Evolutionary conservation across 2,113 vertebrate species (phyloP).

Genomic region (Charadrius vociferus): DNA sequence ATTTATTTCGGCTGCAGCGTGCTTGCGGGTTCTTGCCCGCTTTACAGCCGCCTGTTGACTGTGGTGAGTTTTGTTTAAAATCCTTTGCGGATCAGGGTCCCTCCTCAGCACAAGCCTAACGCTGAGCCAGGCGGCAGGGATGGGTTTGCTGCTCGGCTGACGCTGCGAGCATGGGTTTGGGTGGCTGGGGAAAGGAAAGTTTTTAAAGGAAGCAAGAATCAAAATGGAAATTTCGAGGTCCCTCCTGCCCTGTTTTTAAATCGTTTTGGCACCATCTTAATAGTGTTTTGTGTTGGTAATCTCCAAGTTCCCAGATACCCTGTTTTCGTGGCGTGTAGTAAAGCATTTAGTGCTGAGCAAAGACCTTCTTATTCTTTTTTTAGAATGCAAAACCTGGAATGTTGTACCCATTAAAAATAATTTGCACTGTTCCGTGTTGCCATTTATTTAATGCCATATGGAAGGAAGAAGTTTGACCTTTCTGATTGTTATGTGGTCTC

Average conservation of each 20-base stretch:
- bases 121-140: not conserved
- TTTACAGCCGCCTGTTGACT: rapidly evolving
- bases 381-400: not conserved
- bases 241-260: not conserved
- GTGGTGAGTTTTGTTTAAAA: rapidly evolving
- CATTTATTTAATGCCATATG: not conserved
- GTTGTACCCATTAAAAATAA: not conserved
- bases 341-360: not conserved
- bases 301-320: not conserved
- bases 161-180: rapidly evolving
- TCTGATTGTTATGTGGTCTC: not conserved
- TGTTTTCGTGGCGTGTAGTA: not conserved
- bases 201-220: rapidly evolving
- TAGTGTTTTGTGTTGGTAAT: not conserved
- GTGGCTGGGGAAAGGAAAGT: not conserved
- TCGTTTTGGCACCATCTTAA: not conserved
- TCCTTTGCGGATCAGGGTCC: rapidly evolving
- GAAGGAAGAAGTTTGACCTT: not conserved
- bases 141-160: rapidly evolving
- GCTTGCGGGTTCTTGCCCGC: not conserved
- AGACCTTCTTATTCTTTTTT: not conserved
- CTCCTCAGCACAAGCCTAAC: rapidly evolving
- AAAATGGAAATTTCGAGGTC: not conserved
- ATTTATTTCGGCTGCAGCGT: not conserved
- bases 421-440: rapidly evolving